Evolutionary conservation across 2,113 vertebrate genomes (phyloP), one percentile per base, ranked within the genome.

Genomic region (Lethenteron reissneri): DNA sequence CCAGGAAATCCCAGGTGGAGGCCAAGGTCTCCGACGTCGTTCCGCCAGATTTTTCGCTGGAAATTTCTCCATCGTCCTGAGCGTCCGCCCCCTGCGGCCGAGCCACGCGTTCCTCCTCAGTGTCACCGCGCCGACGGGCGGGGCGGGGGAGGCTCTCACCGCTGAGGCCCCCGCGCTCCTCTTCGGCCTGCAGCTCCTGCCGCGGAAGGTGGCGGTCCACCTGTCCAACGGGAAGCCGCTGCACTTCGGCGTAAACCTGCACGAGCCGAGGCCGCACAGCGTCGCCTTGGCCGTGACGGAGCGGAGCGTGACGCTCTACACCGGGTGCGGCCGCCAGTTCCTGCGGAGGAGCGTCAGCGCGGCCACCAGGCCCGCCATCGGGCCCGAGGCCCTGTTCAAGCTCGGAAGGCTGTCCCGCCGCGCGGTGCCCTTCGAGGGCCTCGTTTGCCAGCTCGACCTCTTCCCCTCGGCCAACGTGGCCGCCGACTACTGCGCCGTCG

Each of bases 381-480:
- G 79, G 73, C 78, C 79, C 57, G 81, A 82, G 56, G 79, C 84
- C 75, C 77, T 84, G 58, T 82, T 99, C 77, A 87, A 83, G 58
- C 76, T 97, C 74, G 94, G 94, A 74, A 88, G 87, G 77, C 87
- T 92, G 84, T 85, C 83, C 79, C 83, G 82, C 75, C 83, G 81
- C 75, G 85, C 89, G 3, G 82, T 80, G 68, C 78, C 82, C 73
- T 95, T 99, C 76, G 83, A 84, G 81, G 94, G 92, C 72, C 78
- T 79, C 72, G 71, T 99, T 70, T 99, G 94, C 78, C 92, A 99
- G 78, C 78, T 99, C 73, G 88, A 95, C 76, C 81, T 99, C 71
- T 87, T 95, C 81, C 88, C 89, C 56, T 86, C 85, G 58, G 83
- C 85, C 71, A 82, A 83, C 82, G 87, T 85, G 71, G 85, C 85